phyloP scores from a whole-genome alignment of 2,113 vertebrate species.

The Gallinago jamesoni region DNA sequence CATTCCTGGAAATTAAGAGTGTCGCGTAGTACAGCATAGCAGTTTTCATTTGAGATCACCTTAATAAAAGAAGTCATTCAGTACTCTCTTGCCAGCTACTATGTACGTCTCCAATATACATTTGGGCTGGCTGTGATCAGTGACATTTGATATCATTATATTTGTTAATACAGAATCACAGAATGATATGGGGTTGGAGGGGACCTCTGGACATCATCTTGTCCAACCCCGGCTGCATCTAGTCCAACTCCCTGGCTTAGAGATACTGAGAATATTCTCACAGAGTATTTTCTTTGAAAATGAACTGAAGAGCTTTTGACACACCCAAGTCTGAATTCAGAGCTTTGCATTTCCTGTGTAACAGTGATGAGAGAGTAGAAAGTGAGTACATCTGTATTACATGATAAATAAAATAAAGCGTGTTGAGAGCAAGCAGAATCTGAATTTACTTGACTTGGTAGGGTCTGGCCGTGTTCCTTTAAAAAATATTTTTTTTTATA shows the following conservation, averaged over 20 bases:
- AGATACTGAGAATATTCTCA: background rate
- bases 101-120: background rate
- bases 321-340: background rate
- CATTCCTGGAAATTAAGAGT: conserved; percentile 10
- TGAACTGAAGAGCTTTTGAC: background rate
- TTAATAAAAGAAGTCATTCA: conserved; percentile 24
- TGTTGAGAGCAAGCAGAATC: background rate
- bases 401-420: background rate
- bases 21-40: background rate
- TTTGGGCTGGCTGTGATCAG: background rate
- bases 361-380: background rate
- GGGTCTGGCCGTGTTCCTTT: background rate
- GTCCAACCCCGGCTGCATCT: no score
- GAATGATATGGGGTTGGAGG: no score
- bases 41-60: conserved; percentile 3
- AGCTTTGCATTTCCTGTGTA: background rate
- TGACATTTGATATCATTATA: background rate
- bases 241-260: no score
- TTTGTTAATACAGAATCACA: background rate
- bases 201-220: no score
- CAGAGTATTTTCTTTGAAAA: background rate
- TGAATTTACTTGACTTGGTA: background rate
- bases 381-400: background rate
- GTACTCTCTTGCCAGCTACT: background rate
- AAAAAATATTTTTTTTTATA: background rate